A percentile compares a stretch with the other conserved stretches of the same genome.
These are phyloP conservation scores for Leptosomus discolor DNA, from an alignment of 2,113 vertebrate genomes.

Conservation along the genomic window DNA sequence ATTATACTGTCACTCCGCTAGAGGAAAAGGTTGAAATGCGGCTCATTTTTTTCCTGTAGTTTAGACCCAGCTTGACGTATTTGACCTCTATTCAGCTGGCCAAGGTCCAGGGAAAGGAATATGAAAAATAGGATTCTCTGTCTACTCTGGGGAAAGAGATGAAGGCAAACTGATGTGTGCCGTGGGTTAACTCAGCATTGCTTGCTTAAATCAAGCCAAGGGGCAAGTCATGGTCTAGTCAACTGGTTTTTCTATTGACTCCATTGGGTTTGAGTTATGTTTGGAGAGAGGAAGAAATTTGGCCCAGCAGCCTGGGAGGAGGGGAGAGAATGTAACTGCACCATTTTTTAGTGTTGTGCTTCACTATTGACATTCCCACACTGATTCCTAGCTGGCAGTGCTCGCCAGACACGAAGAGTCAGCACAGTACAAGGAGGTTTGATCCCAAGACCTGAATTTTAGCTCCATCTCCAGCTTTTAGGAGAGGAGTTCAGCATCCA, in stretches of 20 bases:
- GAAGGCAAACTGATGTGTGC: not conserved
- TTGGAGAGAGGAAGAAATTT: not conserved
- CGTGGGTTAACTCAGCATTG: not conserved
- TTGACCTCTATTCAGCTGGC: conserved; percentile 33
- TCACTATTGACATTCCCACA: not conserved
- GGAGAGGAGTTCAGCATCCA: not conserved
- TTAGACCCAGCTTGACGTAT: conserved; percentile 24
- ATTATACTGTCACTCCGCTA: conserved; percentile 49
- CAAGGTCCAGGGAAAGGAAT: conserved; percentile 38
- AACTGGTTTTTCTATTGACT: not conserved
- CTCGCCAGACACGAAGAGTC: not conserved
- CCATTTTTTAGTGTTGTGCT: not conserved
- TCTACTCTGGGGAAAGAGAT: not conserved
- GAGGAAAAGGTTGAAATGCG: conserved; percentile 27
- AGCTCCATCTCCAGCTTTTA: not conserved
- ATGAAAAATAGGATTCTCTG: not conserved
- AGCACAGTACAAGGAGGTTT: accelerated
- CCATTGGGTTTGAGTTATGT: not conserved
- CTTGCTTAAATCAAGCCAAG: not conserved
- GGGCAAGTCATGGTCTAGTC: not conserved
- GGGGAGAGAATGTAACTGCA: not conserved
- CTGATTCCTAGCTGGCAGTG: accelerated
- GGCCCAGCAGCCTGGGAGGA: not conserved
- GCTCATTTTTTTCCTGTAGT: conserved; percentile 39
- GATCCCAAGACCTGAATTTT: not conserved